Conservation (phyloP, 2,888 invertebrate species). For the Pandemis cinnamomeana region DNA sequence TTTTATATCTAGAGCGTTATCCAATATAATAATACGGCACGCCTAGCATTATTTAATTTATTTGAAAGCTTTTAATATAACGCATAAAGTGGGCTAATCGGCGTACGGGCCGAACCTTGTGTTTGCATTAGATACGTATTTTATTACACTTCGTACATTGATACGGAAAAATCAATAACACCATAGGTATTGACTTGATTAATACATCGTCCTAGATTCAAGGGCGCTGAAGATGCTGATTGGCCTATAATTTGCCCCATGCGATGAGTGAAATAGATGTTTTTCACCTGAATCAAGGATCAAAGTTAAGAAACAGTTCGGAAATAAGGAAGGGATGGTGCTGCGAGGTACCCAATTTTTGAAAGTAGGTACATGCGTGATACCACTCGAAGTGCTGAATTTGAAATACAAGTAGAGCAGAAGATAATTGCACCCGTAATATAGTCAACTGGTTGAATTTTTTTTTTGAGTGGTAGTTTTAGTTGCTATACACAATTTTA, state of each 20-base stretch:
- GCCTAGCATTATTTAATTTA: conserved; percentile 74
- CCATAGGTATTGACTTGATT: background rate
- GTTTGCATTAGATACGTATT: conserved; percentile 37
- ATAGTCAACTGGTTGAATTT: too few species aligned
- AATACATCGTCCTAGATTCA: background rate
- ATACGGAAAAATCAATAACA: conserved; percentile 18
- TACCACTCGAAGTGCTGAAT: too few species aligned
- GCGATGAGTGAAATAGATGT: background rate
- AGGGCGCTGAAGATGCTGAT: background rate
- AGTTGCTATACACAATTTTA: too few species aligned
- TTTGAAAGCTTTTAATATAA: conserved; percentile 76
- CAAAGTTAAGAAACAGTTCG: background rate
- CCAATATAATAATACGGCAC: conserved; percentile 58
- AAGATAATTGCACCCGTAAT: too few species aligned
- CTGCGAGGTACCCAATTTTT: too few species aligned
- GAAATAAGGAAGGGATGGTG: background rate
- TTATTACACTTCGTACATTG: conserved; percentile 26
- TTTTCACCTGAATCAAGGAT: background rate
- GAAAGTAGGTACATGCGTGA: too few species aligned
- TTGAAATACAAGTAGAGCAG: too few species aligned
- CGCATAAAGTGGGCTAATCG: conserved; percentile 65
- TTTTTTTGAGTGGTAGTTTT: too few species aligned
- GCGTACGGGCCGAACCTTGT: conserved; percentile 57
- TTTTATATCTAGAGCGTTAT: conserved; percentile 31
- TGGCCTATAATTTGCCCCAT: background rate